Conservation (phyloP, 2,888 invertebrate species). For the Lithophane ornitopus region DNA sequence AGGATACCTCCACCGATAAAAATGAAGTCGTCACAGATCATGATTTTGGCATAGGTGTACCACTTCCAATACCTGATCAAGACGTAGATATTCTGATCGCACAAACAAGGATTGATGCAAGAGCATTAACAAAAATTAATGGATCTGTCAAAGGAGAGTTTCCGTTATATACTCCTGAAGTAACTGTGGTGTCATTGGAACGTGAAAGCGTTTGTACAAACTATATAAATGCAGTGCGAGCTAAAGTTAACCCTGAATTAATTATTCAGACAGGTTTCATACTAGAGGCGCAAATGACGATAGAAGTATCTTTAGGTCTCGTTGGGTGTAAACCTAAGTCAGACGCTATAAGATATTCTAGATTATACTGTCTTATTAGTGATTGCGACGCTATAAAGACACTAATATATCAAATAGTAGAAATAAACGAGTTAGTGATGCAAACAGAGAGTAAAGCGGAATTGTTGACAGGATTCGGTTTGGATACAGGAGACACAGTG, state of each 20-base stretch:
- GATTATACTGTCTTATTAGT: constrained; percentile 77
- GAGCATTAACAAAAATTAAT: constrained; percentile 75
- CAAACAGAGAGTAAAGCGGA: constrained; percentile 53
- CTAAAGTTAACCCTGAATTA: constrained; percentile 66
- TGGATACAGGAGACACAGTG: constrained; percentile 79
- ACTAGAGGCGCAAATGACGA: constrained; percentile 82
- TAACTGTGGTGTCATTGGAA: constrained; percentile 57
- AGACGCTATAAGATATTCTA: constrained; percentile 72
- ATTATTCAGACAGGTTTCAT: constrained; percentile 76
- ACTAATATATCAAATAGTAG: constrained; percentile 72
- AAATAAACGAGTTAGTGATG: constrained; percentile 75
- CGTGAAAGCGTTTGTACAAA: constrained; percentile 82
- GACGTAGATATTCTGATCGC: constrained; percentile 80
- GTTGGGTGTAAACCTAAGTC: constrained; percentile 80
- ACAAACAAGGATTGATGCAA: constrained; percentile 80
- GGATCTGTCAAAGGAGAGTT: constrained; percentile 79
- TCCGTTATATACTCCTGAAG: constrained; percentile 78
- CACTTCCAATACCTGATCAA: constrained; percentile 59
- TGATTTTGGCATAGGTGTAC: constrained; percentile 67
- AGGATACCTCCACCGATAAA: constrained; percentile 51
- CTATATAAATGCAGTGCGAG: constrained; percentile 80
- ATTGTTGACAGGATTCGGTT: constrained; percentile 81
- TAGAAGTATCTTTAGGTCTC: constrained; percentile 82
- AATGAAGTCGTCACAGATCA: constrained; percentile 70
- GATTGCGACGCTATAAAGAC: constrained; percentile 69